A percentile compares a stretch with the other conserved stretches of the same genome.
Evolutionary conservation across 2,113 vertebrate species (phyloP).

Genomic region (Erythrocebus patas): DNA sequence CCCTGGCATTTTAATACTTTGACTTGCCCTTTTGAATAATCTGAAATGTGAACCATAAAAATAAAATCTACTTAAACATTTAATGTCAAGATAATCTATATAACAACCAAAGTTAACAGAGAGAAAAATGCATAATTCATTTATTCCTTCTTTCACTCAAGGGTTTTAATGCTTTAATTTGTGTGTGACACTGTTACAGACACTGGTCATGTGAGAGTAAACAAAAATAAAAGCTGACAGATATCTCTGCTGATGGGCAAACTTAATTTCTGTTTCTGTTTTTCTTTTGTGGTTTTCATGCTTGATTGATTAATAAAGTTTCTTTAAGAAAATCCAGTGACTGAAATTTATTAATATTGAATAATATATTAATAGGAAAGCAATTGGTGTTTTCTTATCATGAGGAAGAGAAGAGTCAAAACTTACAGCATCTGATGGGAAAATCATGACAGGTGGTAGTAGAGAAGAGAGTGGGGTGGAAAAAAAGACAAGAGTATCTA

Average conservation of each 20-base stretch:
- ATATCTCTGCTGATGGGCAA: background rate
- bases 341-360: background rate
- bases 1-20: background rate
- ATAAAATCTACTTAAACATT: background rate
- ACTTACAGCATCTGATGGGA: background rate
- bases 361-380: background rate
- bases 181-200: background rate
- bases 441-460: background rate
- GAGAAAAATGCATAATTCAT: background rate
- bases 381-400: background rate
- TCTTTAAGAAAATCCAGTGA: background rate
- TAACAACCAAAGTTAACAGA: background rate
- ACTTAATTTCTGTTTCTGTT: background rate
- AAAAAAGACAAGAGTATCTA: background rate
- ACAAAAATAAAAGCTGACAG: background rate
- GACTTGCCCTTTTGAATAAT: background rate
- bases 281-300: background rate
- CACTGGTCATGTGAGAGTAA: background rate
- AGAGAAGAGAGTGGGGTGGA: background rate
- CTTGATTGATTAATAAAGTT: background rate
- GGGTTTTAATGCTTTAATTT: background rate
- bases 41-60: background rate
- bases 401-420: background rate
- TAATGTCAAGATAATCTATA: background rate
- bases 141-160: background rate